phyloP scores from a whole-genome alignment of 2,113 vertebrate genomes.

The Melanostigma gelatinosum region DNA sequence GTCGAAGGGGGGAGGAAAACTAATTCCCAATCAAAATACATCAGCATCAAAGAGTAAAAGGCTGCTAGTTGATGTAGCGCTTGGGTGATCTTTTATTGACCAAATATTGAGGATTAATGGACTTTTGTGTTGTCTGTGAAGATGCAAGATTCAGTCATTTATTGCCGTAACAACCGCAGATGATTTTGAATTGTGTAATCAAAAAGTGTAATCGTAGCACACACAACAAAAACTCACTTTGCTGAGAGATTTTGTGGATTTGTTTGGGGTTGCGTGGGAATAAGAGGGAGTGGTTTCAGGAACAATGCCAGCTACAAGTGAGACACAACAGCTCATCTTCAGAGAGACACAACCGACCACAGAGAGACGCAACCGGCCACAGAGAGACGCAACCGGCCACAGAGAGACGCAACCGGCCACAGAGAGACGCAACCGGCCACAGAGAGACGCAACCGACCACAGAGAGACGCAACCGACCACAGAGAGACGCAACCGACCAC shows the following conservation, averaged over 20 bases:
- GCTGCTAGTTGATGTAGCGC: background rate
- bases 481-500: too few relatives aligned
- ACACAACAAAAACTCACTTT: background rate
- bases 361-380: too few relatives aligned
- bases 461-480: too few relatives aligned
- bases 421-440: too few relatives aligned
- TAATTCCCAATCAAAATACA: constrained; percentile 78
- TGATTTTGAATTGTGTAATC: background rate
- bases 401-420: too few relatives aligned
- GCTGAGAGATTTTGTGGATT: background rate
- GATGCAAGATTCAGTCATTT: background rate
- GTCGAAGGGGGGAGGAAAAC: constrained; percentile 41
- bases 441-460: too few relatives aligned
- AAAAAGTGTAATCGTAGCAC: background rate
- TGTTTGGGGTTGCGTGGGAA: background rate
- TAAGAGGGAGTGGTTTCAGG: background rate
- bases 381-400: too few relatives aligned
- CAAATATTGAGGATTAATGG: background rate
- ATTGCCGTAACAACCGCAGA: background rate
- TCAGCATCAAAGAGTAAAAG: constrained; percentile 65
- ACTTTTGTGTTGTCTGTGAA: constrained; percentile 2
- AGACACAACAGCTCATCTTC: too few relatives aligned
- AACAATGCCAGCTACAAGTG: background rate
- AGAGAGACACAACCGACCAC: too few relatives aligned
- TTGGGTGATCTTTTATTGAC: background rate